These are phyloP conservation scores for Formica exsecta DNA, from an alignment of 1,140 invertebrate species.

Conservation along the genomic window DNA sequence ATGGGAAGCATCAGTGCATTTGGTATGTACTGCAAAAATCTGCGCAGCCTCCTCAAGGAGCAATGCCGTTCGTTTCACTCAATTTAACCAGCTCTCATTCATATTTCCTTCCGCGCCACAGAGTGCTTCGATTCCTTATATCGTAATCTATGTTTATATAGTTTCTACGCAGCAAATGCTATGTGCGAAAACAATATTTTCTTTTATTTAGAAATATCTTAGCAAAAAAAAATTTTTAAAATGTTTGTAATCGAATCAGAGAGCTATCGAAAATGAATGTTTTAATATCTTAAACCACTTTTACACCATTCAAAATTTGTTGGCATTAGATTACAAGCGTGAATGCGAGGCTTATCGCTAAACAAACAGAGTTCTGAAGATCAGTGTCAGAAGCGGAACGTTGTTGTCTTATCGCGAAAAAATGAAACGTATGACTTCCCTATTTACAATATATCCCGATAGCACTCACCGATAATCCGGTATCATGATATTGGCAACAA, in stretches of 20 bases:
- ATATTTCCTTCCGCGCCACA: slow-evolving; percentile 25
- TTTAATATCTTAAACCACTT: neutral
- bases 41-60: slow-evolving; percentile 23
- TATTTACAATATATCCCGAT: slow-evolving; percentile 32
- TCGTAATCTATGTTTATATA: slow-evolving; percentile 1
- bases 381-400: neutral
- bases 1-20: slow-evolving; percentile 38
- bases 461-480: slow-evolving; percentile 42
- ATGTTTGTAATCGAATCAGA: neutral
- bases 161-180: neutral
- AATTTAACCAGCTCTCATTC: slow-evolving; percentile 50
- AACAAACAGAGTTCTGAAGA: neutral
- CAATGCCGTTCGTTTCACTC: slow-evolving; percentile 50
- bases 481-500: slow-evolving; percentile 14
- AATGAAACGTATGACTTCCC: slow-evolving; percentile 36
- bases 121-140: slow-evolving; percentile 23
- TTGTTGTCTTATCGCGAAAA: slow-evolving; percentile 37
- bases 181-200: neutral
- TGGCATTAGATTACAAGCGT: slow-evolving; percentile 7
- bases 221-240: neutral
- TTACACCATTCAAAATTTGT: neutral
- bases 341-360: slow-evolving; percentile 27
- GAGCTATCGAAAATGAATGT: neutral
- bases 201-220: neutral
- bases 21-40: slow-evolving; percentile 57